Percentiles rank a stretch among this genome's conserved stretches.
Conservation (phyloP, 2,888 invertebrate genomes). For the Gari tellinella region DNA sequence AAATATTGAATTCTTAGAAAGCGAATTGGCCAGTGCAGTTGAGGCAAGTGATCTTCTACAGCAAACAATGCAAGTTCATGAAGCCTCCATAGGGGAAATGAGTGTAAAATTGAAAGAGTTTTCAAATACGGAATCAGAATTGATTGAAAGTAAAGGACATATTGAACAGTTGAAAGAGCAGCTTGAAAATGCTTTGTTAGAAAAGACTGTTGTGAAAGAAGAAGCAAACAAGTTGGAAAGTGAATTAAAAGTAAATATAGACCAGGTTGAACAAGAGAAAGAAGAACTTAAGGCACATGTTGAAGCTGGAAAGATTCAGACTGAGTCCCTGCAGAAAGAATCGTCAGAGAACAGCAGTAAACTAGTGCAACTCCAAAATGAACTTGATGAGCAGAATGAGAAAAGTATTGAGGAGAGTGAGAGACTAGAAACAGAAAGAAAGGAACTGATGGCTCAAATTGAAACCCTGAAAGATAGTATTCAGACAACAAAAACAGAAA, state of each 20-base stretch:
- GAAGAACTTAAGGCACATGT: conserved; percentile 15
- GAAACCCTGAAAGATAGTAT: neutral
- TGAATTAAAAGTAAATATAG: conserved; percentile 6
- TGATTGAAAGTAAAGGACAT: neutral
- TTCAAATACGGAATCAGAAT: neutral
- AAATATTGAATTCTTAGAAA: too few species aligned
- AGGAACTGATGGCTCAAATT: too few species aligned
- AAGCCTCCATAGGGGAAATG: conserved; percentile 1
- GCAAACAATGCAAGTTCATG: too few species aligned
- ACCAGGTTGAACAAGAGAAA: conserved; percentile 36
- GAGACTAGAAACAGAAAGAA: too few species aligned
- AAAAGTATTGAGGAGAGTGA: too few species aligned
- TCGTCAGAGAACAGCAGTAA: conserved; percentile 11
- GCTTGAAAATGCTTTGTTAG: conserved; percentile 7
- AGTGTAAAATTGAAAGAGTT: conserved; percentile 12
- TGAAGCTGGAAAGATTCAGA: conserved; percentile 1
- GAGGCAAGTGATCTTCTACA: too few species aligned
- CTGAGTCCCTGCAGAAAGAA: neutral
- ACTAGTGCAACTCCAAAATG: conserved; percentile 12
- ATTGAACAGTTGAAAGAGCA: conserved; percentile 5
- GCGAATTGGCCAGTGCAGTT: too few species aligned
- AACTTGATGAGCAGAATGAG: neutral
- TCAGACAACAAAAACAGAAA: conserved; percentile 3
- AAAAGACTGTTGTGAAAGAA: conserved; percentile 11
- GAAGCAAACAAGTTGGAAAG: conserved; percentile 20